phyloP scores from a whole-genome alignment of 2,888 invertebrate genomes.

The Mesochorus sp. region DNA sequence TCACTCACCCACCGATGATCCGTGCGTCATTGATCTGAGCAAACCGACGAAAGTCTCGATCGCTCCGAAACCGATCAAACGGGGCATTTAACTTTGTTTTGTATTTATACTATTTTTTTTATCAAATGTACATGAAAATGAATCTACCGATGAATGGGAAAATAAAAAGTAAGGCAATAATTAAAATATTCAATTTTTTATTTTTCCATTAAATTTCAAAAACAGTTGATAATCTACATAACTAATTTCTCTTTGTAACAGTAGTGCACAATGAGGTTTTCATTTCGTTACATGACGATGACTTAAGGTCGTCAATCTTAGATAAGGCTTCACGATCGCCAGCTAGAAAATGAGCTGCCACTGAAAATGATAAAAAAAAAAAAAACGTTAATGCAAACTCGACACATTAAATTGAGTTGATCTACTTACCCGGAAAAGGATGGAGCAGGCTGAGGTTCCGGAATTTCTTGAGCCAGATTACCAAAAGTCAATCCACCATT shows the following conservation, averaged over 20 bases:
- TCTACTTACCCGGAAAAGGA: constrained; percentile 74
- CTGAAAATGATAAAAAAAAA: constrained; percentile 65
- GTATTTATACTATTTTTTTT: background rate
- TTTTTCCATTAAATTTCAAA: background rate
- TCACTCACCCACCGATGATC: constrained; percentile 81
- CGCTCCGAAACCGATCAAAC: constrained; percentile 93
- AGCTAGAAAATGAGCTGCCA: constrained; percentile 79
- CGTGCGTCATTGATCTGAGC: constrained; percentile 90
- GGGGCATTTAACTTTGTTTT: constrained; percentile 85
- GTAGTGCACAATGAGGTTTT: background rate
- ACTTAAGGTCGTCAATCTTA: background rate
- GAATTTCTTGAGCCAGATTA: constrained; percentile 72
- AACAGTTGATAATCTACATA: background rate
- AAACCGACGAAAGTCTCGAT: constrained; percentile 93
- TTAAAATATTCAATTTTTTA: background rate
- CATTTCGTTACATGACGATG: background rate
- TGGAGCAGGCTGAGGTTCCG: constrained; percentile 74
- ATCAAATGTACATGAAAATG: background rate
- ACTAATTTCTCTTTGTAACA: background rate
- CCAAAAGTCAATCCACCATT: constrained; percentile 75
- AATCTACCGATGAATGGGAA: background rate
- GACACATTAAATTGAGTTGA: background rate
- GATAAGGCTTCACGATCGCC: constrained; percentile 70
- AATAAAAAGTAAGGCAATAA: constrained; percentile 17
- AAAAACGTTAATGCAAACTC: background rate